These are phyloP conservation scores for Myripristis murdjan DNA, from an alignment of 2,797 vertebrate species.

Conservation along the genomic window DNA sequence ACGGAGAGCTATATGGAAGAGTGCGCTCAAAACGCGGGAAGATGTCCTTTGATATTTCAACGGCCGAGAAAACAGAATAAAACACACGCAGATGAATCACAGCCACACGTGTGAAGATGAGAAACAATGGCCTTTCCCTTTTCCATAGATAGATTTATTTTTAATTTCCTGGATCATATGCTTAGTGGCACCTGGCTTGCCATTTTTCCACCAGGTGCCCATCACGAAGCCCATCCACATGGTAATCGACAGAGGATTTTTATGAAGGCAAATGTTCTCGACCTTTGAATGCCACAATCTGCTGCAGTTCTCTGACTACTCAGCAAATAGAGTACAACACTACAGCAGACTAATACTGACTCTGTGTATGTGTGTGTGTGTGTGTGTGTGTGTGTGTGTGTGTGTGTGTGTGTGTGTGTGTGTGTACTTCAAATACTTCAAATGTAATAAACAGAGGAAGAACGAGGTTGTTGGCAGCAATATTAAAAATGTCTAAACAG, in stretches of 20 bases:
- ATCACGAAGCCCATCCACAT: constrained; percentile 62
- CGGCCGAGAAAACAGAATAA: constrained; percentile 25
- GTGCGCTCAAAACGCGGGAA: constrained; percentile 36
- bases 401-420: not conserved
- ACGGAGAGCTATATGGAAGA: constrained; percentile 42
- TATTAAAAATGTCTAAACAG: no score
- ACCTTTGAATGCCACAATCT: constrained; percentile 80
- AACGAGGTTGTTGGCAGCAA: no score
- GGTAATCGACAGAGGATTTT: constrained; percentile 71
- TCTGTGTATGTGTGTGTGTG: not conserved
- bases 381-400: no score
- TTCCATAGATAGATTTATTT: constrained; percentile 58
- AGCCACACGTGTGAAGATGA: constrained; percentile 22
- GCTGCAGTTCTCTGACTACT: constrained; percentile 49
- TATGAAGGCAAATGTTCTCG: constrained; percentile 71
- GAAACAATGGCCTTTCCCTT: constrained; percentile 24
- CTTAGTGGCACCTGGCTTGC: constrained; percentile 32
- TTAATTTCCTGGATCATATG: constrained; percentile 56
- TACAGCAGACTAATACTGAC: constrained; percentile 15
- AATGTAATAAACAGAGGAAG: no score
- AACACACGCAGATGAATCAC: constrained; percentile 64
- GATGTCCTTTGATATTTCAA: constrained; percentile 64
- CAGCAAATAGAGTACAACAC: constrained; percentile 43
- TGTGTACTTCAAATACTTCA: not conserved
- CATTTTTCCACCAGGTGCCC: constrained; percentile 48